Evolutionary conservation across 2,888 invertebrate species (phyloP).

Genomic region (Agrotis ipsilon): DNA sequence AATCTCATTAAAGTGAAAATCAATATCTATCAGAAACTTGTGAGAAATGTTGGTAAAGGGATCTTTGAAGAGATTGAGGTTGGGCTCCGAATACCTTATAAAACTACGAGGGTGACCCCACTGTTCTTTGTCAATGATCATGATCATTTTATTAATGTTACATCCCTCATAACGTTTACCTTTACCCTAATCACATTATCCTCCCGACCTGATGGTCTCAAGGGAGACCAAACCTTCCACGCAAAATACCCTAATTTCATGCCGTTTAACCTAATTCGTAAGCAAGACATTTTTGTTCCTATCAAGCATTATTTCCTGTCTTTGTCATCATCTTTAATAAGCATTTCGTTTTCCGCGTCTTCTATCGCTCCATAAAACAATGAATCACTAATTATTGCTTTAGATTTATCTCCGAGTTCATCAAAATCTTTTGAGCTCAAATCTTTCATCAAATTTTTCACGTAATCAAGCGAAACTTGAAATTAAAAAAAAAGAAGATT

Average conservation of each 20-base stretch:
- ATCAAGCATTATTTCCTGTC: slow-evolving; percentile 11
- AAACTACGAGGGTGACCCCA: too few species aligned
- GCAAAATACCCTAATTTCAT: slow-evolving; percentile 41
- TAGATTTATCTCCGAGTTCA: slow-evolving; percentile 39
- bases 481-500: slow-evolving; percentile 52
- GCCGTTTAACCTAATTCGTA: slow-evolving; percentile 20
- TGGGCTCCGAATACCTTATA: neutral
- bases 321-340: slow-evolving; percentile 15
- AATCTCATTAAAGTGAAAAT: neutral
- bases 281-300: slow-evolving; percentile 16
- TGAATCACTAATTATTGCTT: slow-evolving; percentile 39
- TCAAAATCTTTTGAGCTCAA: slow-evolving; percentile 51
- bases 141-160: slow-evolving; percentile 10
- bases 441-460: slow-evolving; percentile 46
- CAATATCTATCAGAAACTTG: slow-evolving; percentile 1
- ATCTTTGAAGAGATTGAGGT: neutral
- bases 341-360: neutral
- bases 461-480: slow-evolving; percentile 40
- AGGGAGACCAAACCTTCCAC: slow-evolving; percentile 29
- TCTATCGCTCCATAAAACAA: slow-evolving; percentile 31
- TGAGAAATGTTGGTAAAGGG: too few species aligned
- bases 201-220: slow-evolving; percentile 28
- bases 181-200: slow-evolving; percentile 38
- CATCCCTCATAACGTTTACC: slow-evolving; percentile 22
- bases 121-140: neutral